Evolutionary conservation across 2,797 vertebrate genomes (phyloP).

Genomic region (Okamejei kenojei): DNA sequence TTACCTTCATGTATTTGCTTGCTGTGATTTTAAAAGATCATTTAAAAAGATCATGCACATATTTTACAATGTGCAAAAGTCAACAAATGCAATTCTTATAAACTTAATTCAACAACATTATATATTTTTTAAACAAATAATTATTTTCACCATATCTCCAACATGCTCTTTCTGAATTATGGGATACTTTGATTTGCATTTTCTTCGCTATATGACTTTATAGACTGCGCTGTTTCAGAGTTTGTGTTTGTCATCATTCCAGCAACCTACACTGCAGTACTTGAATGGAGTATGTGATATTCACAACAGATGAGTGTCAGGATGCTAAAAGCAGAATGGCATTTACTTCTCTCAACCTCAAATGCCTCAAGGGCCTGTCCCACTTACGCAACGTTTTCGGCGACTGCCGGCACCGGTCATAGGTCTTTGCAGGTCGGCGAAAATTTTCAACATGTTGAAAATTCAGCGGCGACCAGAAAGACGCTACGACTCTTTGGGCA

Average conservation of each 20-base stretch:
- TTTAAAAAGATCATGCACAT: neutral
- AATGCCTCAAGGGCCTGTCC: neutral
- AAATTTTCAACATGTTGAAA: too few species aligned
- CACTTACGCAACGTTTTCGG: too few species aligned
- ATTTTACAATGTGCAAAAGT: constrained; percentile 10
- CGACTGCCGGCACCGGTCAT: too few species aligned
- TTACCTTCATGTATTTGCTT: neutral
- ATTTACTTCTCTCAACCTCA: neutral
- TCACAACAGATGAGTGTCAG: neutral
- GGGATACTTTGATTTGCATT: neutral
- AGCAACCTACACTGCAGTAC: neutral
- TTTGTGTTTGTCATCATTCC: neutral
- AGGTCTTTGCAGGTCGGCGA: too few species aligned
- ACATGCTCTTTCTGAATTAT: neutral
- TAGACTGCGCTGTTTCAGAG: neutral
- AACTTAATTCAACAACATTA: neutral
- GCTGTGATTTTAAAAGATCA: neutral
- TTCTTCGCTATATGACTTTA: neutral
- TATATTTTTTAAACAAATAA: neutral
- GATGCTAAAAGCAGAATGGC: neutral
- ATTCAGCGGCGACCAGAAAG: too few species aligned
- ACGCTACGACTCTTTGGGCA: too few species aligned
- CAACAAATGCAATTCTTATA: neutral
- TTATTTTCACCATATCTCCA: neutral
- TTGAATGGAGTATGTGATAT: neutral